Evolutionary conservation across 2,797 vertebrate species (phyloP).

Genomic region (Carduelis carduelis): DNA sequence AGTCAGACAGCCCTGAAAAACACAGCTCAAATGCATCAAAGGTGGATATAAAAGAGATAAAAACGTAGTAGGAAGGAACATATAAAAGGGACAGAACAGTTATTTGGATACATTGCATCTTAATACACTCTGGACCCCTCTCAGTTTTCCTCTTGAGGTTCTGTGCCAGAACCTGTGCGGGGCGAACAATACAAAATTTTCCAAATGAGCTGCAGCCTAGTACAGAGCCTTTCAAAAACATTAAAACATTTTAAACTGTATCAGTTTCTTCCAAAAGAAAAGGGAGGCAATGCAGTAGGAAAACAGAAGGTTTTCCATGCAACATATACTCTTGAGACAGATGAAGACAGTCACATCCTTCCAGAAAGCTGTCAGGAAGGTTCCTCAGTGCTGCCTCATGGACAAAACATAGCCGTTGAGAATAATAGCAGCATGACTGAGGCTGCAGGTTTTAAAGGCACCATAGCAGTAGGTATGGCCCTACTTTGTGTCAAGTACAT

Average conservation of each 20-base stretch:
- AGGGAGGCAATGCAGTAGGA: neutral
- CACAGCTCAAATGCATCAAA: neutral
- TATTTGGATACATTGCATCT: neutral
- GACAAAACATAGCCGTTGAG: neutral
- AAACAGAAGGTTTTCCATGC: neutral
- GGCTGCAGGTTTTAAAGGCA: neutral
- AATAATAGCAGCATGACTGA: neutral
- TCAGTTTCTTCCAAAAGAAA: neutral
- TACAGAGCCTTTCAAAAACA: neutral
- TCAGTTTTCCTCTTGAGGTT: neutral
- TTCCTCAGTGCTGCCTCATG: neutral
- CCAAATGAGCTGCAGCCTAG: neutral
- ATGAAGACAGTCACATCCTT: neutral
- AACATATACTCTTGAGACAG: neutral
- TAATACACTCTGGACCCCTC: neutral
- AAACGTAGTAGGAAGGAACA: neutral
- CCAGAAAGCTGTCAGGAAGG: neutral
- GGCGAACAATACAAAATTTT: neutral
- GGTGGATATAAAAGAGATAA: neutral
- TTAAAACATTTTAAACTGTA: neutral
- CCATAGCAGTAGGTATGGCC: neutral
- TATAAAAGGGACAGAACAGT: neutral
- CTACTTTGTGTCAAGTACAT: neutral
- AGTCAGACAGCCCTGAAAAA: neutral
- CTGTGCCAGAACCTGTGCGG: accelerated